A percentile compares a stretch with the other conserved stretches of the same genome.
These are phyloP conservation scores for Drosophila emarginata DNA, from an alignment of 2,888 invertebrate genomes.

Conservation along the genomic window DNA sequence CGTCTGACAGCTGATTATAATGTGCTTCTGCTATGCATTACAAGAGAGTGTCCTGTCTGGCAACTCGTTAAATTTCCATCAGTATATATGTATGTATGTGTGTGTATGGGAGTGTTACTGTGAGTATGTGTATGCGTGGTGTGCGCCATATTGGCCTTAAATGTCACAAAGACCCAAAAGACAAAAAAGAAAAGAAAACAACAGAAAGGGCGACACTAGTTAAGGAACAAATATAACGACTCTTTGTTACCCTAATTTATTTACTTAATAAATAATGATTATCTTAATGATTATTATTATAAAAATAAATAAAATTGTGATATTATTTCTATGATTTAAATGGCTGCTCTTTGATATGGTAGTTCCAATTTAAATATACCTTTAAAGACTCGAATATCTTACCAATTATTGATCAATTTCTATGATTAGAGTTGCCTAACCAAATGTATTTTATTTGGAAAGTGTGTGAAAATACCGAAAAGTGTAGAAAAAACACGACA, in stretches of 20 bases:
- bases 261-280: too few species aligned
- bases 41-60: constrained; percentile 42
- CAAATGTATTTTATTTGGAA: not conserved
- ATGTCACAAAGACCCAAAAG: constrained; percentile 59
- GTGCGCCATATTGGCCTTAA: constrained; percentile 70
- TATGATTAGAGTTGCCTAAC: not conserved
- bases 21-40: constrained; percentile 51
- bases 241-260: not conserved
- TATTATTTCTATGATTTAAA: too few species aligned
- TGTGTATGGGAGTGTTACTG: not conserved
- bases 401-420: too few species aligned
- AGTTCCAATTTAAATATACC: too few species aligned
- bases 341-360: too few species aligned
- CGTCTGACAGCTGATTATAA: constrained; percentile 67
- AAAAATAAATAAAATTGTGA: too few species aligned
- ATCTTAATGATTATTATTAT: too few species aligned
- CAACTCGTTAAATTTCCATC: constrained; percentile 77
- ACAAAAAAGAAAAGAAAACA: constrained; percentile 16
- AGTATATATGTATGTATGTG: constrained; percentile 35
- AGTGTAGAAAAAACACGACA: constrained; percentile 5
- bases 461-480: constrained; percentile 1
- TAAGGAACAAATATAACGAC: constrained; percentile 60
- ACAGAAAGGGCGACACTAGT: not conserved
- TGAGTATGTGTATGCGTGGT: constrained; percentile 40
- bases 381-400: too few species aligned